A percentile compares a stretch with the other conserved stretches of the same genome.
phyloP scores from a whole-genome alignment of 1,140 invertebrate genomes.

The Pseudomyrmex concolor region DNA sequence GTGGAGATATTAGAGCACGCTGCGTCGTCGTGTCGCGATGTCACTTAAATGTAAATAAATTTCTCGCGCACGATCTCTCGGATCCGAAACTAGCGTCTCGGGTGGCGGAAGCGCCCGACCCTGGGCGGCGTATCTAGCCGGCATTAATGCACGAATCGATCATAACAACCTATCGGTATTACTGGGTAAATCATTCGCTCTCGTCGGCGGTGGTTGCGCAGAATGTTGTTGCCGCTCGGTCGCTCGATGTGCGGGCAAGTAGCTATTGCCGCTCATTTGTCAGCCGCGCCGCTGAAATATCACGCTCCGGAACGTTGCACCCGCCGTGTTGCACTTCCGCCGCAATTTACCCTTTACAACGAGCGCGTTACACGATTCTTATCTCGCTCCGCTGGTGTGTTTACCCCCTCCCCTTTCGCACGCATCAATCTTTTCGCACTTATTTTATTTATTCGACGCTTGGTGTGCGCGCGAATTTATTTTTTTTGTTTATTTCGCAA shows the following conservation, averaged over 20 bases:
- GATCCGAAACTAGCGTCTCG: background rate
- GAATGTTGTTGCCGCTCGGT: constrained; percentile 68
- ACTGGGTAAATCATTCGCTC: constrained; percentile 72
- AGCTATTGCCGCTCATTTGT: constrained; percentile 76
- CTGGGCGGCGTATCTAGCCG: constrained; percentile 53
- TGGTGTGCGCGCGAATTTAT: background rate
- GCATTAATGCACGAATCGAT: constrained; percentile 74
- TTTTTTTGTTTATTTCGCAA: background rate
- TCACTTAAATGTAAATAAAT: no score
- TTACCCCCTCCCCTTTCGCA: background rate
- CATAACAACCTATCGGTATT: constrained; percentile 73
- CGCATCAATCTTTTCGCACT: background rate
- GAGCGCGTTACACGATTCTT: constrained; percentile 29
- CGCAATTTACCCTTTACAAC: constrained; percentile 42
- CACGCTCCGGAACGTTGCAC: constrained; percentile 64
- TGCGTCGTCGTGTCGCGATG: no score
- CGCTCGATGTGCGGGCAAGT: constrained; percentile 68
- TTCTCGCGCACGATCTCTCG: background rate
- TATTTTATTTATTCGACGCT: background rate
- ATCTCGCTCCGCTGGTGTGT: background rate
- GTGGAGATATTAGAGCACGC: no score
- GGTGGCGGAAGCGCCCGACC: background rate
- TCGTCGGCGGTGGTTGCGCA: constrained; percentile 41
- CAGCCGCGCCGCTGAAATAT: constrained; percentile 73
- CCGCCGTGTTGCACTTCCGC: constrained; percentile 50